Evolutionary conservation across 2,888 invertebrate genomes (phyloP), one percentile per base, ranked within the genome.

Genomic region (Mythimna pallens): DNA sequence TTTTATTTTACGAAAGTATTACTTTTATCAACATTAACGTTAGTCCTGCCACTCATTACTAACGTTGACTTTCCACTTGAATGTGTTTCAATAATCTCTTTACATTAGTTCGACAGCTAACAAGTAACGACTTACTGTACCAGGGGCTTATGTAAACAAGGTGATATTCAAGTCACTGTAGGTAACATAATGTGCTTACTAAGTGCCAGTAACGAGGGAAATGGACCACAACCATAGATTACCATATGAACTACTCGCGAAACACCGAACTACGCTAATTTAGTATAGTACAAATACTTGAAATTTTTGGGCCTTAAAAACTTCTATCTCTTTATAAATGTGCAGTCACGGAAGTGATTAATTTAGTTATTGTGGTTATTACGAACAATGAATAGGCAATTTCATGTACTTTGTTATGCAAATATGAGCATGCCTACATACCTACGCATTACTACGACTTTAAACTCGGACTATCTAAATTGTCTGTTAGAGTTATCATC

Each of bases 181-280:
- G 54, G 75, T 47, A 50, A 43, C 73, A 75, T 64, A 70, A 67
- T 50, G 75, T 83, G 73, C 74, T 69, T 65, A 73, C 76, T 76
- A 76, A 78, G 71, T 75, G 70, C 20, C 14, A 14, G 65, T 74
- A 81, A 77, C 73, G 80, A 86, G 84, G 78, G 82, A 88, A 90
- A 86, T 84, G 81, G 80, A 81, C 79, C 85, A 86, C 83, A 85
- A 80, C 78, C 74, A 80, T 25, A 70, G 67, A 82, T 78, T 74
- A 74, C 65, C 76, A 77, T 73, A 76, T 69, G 61, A 66, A 50
- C 57, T 76, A 25, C 71, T 68, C 70, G 65, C 40, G 54, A 59
- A 40, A 70, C 64, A 55, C 34, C 54, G 22, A 59, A 66, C 50
- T 25, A 30, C 43, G n/a, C 22, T 59, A 52, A 66, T 66, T 63